phyloP scores from a whole-genome alignment of 2,888 invertebrate species.

The Archips xylosteana region DNA sequence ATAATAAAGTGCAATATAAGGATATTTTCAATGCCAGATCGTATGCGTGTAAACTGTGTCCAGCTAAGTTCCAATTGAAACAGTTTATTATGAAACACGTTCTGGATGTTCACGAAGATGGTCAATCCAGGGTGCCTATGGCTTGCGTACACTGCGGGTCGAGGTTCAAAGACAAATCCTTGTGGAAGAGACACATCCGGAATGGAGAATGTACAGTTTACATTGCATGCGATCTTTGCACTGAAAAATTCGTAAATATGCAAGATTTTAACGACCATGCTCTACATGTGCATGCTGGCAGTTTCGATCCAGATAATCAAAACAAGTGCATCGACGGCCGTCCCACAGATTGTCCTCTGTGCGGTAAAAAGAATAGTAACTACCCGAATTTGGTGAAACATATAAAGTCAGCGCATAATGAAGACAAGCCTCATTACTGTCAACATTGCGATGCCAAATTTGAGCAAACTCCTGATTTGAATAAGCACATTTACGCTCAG shows the following conservation, averaged over 20 bases:
- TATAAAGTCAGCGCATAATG: constrained; percentile 79
- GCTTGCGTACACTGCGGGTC: constrained; percentile 78
- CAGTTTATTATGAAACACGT: constrained; percentile 84
- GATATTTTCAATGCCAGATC: constrained; percentile 82
- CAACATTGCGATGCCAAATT: constrained; percentile 86
- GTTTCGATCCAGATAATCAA: constrained; percentile 73
- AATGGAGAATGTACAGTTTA: constrained; percentile 86
- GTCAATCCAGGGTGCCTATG: constrained; percentile 73
- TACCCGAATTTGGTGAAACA: constrained; percentile 86
- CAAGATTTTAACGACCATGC: constrained; percentile 83
- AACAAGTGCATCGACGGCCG: constrained; percentile 78
- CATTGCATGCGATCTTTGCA: constrained; percentile 82
- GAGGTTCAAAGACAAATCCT: constrained; percentile 75
- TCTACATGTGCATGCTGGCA: constrained; percentile 75
- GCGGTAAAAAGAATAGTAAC: constrained; percentile 83
- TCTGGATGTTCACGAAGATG: constrained; percentile 80
- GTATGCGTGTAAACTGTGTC: constrained; percentile 80
- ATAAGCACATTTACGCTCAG: constrained; percentile 85
- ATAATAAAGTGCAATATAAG: constrained; percentile 74
- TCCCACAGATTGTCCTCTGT: constrained; percentile 83
- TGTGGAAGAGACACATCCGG: constrained; percentile 80
- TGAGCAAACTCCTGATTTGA: constrained; percentile 82
- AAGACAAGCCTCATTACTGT: constrained; percentile 84
- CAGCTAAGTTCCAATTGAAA: constrained; percentile 81
- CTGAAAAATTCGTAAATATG: constrained; percentile 73